Base-by-base conservation (phyloP, 2,113 vertebrate genomes). In the Dinomys branickii region DNA sequence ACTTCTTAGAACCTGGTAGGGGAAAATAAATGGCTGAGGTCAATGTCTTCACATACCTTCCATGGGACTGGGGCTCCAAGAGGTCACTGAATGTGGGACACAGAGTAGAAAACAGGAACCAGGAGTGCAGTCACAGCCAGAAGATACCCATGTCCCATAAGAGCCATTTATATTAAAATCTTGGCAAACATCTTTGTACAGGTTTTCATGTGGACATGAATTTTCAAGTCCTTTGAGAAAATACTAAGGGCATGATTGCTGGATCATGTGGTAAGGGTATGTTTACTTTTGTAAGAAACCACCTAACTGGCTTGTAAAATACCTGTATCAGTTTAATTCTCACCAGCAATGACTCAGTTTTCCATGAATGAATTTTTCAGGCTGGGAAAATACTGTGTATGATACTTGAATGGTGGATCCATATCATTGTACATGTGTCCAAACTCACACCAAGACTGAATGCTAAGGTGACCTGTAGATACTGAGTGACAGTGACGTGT, bases 11-110 rank as follows among this genome's bases (percentile, higher is more conserved):
- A 88, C 65, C 50, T 86, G 38, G 10, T 28, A 59, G 50, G 84
- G 59, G 22, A 86, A 90, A 33, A 38, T 44, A 92, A 87, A 85
- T 73, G 59, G 59, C 69, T 90, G 41, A 95, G 96, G 81, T 80
- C 30, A 41, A 19, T 14, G 33, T 58, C 69, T 94, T 93, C 8
- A 3, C 35, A 28, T 77, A 58, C 71, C 78, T 78, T 92, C 71
- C 17, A 22, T 7, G 28, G 54, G 22, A 90, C 28, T 20, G 17
- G 61, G 30, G 30, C 11, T 94, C 80, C n/a, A 77, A 81, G 28
- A 75, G 33, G 35, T n/a, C 85, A 54, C 19, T 67, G 65, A 93
- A 56, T 38, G 71, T 1, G 82, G 26, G 44, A 83, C 61, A 83
- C 71, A 84, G 33, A 50, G n/a, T 7, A 75, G 3, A 47, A 4